A percentile compares a stretch with the other conserved stretches of the same genome.
Evolutionary conservation across 2,797 vertebrate species (phyloP).

Genomic region (Karalla daura): DNA sequence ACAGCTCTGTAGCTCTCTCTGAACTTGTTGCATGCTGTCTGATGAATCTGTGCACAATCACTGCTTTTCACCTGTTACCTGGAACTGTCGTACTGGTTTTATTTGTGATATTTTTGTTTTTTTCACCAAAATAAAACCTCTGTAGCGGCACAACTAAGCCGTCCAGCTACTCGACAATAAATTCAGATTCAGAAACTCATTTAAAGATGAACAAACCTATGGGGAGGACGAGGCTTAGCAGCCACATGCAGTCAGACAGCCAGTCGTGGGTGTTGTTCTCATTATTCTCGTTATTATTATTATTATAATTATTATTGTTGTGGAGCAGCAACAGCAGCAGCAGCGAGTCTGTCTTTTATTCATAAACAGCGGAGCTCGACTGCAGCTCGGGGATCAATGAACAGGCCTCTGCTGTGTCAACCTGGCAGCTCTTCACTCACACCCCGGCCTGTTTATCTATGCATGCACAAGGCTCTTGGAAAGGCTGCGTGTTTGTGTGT

Average conservation of each 20-base stretch:
- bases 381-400: slow-evolving; percentile 55
- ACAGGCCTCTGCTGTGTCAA: slow-evolving; percentile 46
- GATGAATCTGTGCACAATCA: not conserved
- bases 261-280: slow-evolving; percentile 28
- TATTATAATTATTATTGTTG: no score
- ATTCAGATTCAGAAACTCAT: no score
- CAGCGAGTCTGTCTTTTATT: slow-evolving; percentile 34
- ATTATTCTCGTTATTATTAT: no score
- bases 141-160: no score
- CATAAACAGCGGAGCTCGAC: slow-evolving; percentile 26
- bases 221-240: not conserved
- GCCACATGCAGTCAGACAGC: not conserved
- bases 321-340: no score
- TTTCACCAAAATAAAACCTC: no score
- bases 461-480: slow-evolving; percentile 33
- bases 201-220: not conserved
- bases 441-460: slow-evolving; percentile 59
- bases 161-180: no score
- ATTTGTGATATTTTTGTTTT: no score
- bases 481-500: not conserved
- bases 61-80: no score
- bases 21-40: not conserved
- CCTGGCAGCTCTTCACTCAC: slow-evolving; percentile 67
- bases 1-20: not conserved
- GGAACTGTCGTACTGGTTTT: no score